A percentile compares a stretch with the other conserved stretches of the same genome.
phyloP scores from a whole-genome alignment of 1,140 invertebrate species.

The Planococcus citri region DNA sequence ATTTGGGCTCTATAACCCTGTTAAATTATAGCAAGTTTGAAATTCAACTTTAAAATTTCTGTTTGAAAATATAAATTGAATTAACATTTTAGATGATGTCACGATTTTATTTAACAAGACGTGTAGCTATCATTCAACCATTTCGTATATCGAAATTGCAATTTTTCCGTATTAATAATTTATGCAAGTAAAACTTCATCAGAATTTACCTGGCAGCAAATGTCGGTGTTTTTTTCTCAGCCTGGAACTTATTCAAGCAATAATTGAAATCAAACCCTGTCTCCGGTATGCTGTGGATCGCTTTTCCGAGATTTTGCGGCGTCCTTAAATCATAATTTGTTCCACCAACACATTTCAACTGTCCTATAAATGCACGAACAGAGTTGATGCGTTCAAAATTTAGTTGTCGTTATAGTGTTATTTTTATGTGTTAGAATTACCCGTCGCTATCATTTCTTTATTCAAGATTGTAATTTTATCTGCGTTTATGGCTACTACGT shows the following conservation, averaged over 20 bases:
- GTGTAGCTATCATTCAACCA: no score
- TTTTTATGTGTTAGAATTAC: not conserved
- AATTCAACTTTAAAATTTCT: not conserved
- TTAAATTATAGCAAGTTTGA: slow-evolving; percentile 10
- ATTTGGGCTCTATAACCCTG: slow-evolving; percentile 23
- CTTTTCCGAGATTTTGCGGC: slow-evolving; percentile 38
- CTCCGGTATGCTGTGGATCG: slow-evolving; percentile 36
- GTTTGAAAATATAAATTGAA: not conserved
- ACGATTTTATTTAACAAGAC: no score
- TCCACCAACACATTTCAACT: slow-evolving; percentile 43
- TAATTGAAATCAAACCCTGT: slow-evolving; percentile 56
- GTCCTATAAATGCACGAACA: slow-evolving; percentile 31
- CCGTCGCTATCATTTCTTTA: slow-evolving; percentile 8
- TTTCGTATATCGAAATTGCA: not conserved
- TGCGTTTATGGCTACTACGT: slow-evolving; percentile 8
- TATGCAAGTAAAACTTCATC: not conserved
- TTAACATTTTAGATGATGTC: no score
- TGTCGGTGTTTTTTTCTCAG: not conserved
- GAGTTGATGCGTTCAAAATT: no score
- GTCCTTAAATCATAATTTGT: slow-evolving; percentile 57
- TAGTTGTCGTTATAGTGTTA: no score
- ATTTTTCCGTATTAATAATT: no score
- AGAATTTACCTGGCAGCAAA: slow-evolving; percentile 22
- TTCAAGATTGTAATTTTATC: not conserved
- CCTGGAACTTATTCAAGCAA: slow-evolving; percentile 38